Percentiles rank a stretch among this genome's conserved stretches.
Conservation (phyloP, 2,888 invertebrate species). For the Ophraella communa region DNA sequence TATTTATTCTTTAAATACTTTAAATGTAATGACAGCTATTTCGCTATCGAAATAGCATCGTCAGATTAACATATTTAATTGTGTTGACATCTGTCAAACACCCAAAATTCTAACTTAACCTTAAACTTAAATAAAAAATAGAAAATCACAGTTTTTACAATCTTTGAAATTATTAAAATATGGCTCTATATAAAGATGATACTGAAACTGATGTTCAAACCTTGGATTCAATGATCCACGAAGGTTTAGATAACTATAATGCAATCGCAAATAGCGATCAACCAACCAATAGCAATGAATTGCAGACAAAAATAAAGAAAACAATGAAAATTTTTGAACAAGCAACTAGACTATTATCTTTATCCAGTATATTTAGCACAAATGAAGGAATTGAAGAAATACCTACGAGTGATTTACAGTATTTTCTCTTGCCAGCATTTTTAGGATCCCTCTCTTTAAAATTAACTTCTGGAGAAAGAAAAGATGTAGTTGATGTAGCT, state of each 20-base stretch:
- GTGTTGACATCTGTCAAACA: neutral
- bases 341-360: constrained; percentile 80
- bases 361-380: constrained; percentile 81
- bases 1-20: too few species aligned
- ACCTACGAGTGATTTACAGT: constrained; percentile 82
- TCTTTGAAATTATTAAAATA: neutral
- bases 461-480: constrained; percentile 68
- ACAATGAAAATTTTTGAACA: constrained; percentile 79
- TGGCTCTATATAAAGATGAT: constrained; percentile 17
- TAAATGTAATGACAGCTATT: too few species aligned
- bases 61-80: too few species aligned
- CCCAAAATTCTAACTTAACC: constrained; percentile 1
- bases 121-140: neutral
- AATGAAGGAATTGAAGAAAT: constrained; percentile 89
- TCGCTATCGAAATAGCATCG: too few species aligned
- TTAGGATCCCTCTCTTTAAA: constrained; percentile 80
- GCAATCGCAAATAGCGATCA: constrained; percentile 70
- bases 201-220: constrained; percentile 39
- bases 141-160: neutral
- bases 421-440: constrained; percentile 82
- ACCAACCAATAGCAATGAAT: constrained; percentile 71
- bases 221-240: constrained; percentile 65
- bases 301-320: constrained; percentile 76
- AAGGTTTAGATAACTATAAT: constrained; percentile 73
- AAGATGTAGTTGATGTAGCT: constrained; percentile 75